Evolutionary conservation across 2,797 vertebrate genomes (phyloP).

Genomic region (Rhabdophis nuchalis): DNA sequence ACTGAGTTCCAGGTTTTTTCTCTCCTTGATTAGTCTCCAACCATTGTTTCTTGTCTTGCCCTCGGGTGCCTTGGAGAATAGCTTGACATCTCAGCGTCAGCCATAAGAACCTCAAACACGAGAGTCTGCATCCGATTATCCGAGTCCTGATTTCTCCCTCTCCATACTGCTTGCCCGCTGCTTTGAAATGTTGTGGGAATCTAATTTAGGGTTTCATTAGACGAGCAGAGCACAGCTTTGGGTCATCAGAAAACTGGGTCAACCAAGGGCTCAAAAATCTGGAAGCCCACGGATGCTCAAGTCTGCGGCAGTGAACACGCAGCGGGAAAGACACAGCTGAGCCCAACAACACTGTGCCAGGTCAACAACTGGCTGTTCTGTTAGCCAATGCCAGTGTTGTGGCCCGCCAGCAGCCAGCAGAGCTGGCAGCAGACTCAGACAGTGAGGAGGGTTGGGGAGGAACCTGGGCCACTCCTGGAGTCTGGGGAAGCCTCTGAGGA

Average conservation of each 20-base stretch:
- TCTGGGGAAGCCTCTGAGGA: no score
- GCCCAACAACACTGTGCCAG: background rate
- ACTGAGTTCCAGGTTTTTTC: no score
- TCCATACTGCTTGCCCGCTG: background rate
- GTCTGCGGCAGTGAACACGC: background rate
- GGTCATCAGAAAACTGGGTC: background rate
- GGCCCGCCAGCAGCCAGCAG: no score
- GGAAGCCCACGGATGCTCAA: background rate
- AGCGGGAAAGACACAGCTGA: background rate
- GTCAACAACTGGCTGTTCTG: rapidly evolving
- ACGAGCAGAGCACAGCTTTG: background rate
- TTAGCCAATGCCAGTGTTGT: background rate
- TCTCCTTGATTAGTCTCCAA: no score
- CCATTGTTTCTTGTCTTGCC: no score
- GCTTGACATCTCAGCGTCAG: no score
- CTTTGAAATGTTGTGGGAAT: background rate
- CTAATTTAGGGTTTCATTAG: background rate
- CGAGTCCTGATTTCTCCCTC: background rate
- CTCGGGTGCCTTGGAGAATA: no score
- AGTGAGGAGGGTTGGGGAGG: no score
- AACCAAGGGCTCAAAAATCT: background rate
- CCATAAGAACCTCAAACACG: no score
- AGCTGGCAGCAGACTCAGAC: no score
- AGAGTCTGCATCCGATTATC: no score
- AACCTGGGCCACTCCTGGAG: no score